Evolutionary conservation across 2,888 invertebrate species (phyloP), one percentile per base, ranked within the genome.

Genomic region (Deilephila elpenor): DNA sequence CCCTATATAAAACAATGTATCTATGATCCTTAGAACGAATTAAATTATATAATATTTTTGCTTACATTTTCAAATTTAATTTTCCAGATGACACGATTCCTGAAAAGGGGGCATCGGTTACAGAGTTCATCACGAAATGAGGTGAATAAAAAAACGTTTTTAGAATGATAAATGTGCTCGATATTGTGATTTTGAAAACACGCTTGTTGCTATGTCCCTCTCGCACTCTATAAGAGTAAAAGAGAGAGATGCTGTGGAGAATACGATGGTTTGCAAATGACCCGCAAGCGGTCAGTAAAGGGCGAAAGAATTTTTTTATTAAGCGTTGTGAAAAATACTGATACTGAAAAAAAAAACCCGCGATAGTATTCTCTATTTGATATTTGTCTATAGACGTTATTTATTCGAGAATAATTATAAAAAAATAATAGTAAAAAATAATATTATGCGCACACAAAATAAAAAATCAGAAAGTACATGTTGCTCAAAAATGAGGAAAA

Each of bases 51-150:
- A 3, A 20, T 6, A 37, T 11, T 62, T 7, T 11, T 14, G 0
- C 20, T 14, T 62, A 37, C 14, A 29, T 29, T 37, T 37, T 56
- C 7, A 14, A 34, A 5, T 74, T 11, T 82, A 75, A 82, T 77
- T 79, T 94, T 92, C 37, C 94, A 94, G 94, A 94, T 94, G 94
- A 94, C 94, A 93, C 89, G 89, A 88, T 79, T 91, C 91, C 87
- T 92, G 93, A 93, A 93, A 88, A 89, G 86, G 83, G 80, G 84
- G 90, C 80, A 77, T 91, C 74, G 91, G 93, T 74, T 92, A 93
- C 84, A 91, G 86, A 89, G 91, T 93, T 86, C 87, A 93, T 83
- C 89, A 92, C 82, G 93, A 91, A 82, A 84, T 89, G 83, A 87
- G 85, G 86, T 92, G 90, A 91, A 80, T 75, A 74, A 59, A 78